Evolutionary conservation across 2,797 vertebrate genomes (phyloP), one percentile per base, ranked within the genome.

Genomic region (Lindbergichthys nudifrons): DNA sequence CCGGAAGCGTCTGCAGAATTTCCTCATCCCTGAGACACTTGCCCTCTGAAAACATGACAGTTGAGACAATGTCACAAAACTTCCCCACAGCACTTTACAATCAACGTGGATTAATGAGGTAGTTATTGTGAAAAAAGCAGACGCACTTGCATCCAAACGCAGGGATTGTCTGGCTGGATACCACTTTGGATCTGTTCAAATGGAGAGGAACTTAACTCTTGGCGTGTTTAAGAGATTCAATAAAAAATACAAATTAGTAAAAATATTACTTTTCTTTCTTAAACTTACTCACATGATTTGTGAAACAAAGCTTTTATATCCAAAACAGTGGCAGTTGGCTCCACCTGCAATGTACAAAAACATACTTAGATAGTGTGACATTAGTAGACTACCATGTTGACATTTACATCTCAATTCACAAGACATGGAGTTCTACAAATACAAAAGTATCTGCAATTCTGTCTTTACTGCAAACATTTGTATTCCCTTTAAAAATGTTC

Each of bases 281-380:
- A 41, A 67, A 69, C 43, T 65, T 80, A 95, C 97, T 92, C 92
- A 98, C 97, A 95, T 76, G 93, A 94, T 90, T 97, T 97, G 79
- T 96, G 97, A 94, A 98, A 97, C 91, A 98, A 94, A 65, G 92
- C 95, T 91, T 99, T 99, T 82, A 98, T 97, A 73, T 99, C 97
- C 5, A 96, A 92, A 73, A 99, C 62, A 39, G 97, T 98, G 64
- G 97, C 93, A 57, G 96, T 96, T 52, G 97, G 97, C 80, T 98
- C 97, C 89, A 98, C 97, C 97, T 99, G 83, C 62, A 84, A 63
- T 21, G 3, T 1, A 64, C 66, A 58, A 75, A 65, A 48, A 13
- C 30, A 47, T 19, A 41, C 7, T 47, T 10, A 50, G 4, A 47
- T 9, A 18, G 7, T 2, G 4, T 65, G 18, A 52, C 51, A 59